Base-by-base conservation (phyloP, 23 tunicate genomes). In the Halocynthia roretzi region DNA sequence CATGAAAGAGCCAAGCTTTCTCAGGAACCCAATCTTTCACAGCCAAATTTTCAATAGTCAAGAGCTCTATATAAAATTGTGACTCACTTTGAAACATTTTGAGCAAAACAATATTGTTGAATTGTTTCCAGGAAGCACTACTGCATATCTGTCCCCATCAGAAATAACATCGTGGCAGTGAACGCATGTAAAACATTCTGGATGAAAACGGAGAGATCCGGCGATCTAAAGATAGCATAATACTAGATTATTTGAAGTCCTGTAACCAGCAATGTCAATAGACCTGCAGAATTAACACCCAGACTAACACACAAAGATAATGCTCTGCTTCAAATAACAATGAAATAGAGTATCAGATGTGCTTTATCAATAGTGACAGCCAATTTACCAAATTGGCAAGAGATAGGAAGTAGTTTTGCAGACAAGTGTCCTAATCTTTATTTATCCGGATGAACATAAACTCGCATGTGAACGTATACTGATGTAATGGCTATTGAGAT, bases 121-220 rank as follows among this genome's bases (percentile, higher is more conserved):
- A 15, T 65, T 15, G 22, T 40, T 65, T 20, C 22, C 56, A 53
- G 55, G 78, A 74, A 82, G 80, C 31, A 84, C 80, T 65, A 90
- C 61, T 10, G 80, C 22, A 63, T 90, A 90, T 5, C 75, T 67
- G 56, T 90, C 96, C 6, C 89, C 96, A 76, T 90, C 96, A 40
- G 96, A 84, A 67, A 90, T 84, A 80, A 80, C 83, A n/a, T 22
- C 61, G 73, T 69, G 51, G 80, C 96, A 90, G 66, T 75, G 72
- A 9, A 17, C 52, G 54, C 96, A 90, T 68, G 53, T 22, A 65
- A 90, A 90, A 61, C 96, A 90, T 62, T 90, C 96, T 0, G 96
- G 96, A 56, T 90, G 96, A 73, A 90, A 90, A 8, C 73, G 81
- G n/a, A 86, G 83, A 54, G 84, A 15, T 5, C 96, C 96, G 76